Percentiles rank a stretch among this genome's conserved stretches.
phyloP scores from a whole-genome alignment of 2,797 vertebrate genomes.

The Nannoperca australis region DNA sequence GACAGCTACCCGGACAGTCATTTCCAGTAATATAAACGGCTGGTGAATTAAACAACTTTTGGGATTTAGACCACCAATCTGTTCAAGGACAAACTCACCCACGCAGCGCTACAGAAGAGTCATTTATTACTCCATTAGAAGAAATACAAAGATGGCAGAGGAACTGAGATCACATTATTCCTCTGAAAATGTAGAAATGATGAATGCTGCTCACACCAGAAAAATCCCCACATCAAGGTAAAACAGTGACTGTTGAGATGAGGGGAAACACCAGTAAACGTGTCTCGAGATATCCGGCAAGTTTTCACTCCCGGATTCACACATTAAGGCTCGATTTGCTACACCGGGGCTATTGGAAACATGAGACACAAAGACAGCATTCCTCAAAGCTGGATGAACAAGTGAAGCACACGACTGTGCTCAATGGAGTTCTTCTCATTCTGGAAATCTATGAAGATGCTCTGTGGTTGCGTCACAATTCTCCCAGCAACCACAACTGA shows the following conservation, averaged over 20 bases:
- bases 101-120: conserved; percentile 74
- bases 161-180: conserved; percentile 61
- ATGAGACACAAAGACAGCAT: conserved; percentile 16
- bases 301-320: conserved; percentile 50
- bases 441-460: not conserved
- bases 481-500: conserved; percentile 27
- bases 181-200: conserved; percentile 69
- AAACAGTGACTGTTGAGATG: conserved; percentile 38
- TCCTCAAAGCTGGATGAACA: conserved; percentile 39
- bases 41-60: conserved; percentile 17
- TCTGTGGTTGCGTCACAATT: not conserved
- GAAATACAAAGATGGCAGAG: conserved; percentile 78
- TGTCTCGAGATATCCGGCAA: conserved; percentile 25
- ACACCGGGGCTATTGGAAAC: conserved; percentile 62
- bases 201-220: conserved; percentile 42
- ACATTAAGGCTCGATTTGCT: conserved; percentile 76
- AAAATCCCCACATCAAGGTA: conserved; percentile 37
- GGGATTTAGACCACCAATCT: not conserved
- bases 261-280: conserved; percentile 24
- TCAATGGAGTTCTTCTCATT: not conserved
- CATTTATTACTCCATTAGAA: conserved; percentile 79
- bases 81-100: conserved; percentile 53
- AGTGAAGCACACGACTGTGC: conserved; percentile 28
- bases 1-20: not conserved
- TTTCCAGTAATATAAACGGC: conserved; percentile 21